Percentiles rank a stretch among this genome's conserved stretches.
Evolutionary conservation across 2,797 vertebrate species (phyloP).

Genomic region (Pseudochaenichthys georgianus): DNA sequence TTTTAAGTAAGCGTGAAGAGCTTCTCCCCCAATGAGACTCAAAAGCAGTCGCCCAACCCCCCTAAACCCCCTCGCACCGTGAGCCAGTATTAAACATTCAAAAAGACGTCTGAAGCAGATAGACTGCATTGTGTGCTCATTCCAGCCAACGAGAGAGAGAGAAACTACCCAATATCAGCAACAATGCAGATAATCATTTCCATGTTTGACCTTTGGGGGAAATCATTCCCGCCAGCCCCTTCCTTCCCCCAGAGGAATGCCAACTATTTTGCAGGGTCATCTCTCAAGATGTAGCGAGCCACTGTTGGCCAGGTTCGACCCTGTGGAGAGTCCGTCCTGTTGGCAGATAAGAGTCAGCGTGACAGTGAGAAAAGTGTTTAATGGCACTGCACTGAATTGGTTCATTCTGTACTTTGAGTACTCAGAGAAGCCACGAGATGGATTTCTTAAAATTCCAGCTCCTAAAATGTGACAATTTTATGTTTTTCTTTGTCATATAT

Average conservation of each 20-base stretch:
- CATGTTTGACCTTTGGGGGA: slow-evolving; percentile 64
- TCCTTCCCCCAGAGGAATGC: slow-evolving; percentile 54
- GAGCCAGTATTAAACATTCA: slow-evolving; percentile 71
- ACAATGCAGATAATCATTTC: slow-evolving; percentile 68
- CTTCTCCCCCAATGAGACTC: slow-evolving; percentile 49
- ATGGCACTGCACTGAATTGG: neutral
- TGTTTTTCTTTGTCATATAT: neutral
- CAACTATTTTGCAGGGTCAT: slow-evolving; percentile 62
- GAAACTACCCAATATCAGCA: slow-evolving; percentile 34
- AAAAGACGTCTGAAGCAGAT: slow-evolving; percentile 58
- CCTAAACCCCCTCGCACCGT: slow-evolving; percentile 26
- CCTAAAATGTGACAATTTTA: neutral
- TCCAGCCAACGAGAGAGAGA: slow-evolving; percentile 17
- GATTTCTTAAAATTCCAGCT: neutral
- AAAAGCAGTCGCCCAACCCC: slow-evolving; percentile 37
- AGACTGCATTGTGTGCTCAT: slow-evolving; percentile 57
- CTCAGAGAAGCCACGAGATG: too few relatives aligned
- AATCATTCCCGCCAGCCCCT: slow-evolving; percentile 34
- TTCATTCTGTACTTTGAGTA: neutral
- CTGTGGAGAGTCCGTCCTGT: slow-evolving; percentile 7
- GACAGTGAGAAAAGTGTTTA: slow-evolving; percentile 44
- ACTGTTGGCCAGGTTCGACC: slow-evolving; percentile 14
- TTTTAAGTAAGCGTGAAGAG: slow-evolving; percentile 47
- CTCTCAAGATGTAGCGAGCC: slow-evolving; percentile 34
- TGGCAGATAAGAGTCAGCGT: slow-evolving; percentile 40